Conservation (phyloP, 1,140 invertebrate genomes). For the Megathymus violae region DNA sequence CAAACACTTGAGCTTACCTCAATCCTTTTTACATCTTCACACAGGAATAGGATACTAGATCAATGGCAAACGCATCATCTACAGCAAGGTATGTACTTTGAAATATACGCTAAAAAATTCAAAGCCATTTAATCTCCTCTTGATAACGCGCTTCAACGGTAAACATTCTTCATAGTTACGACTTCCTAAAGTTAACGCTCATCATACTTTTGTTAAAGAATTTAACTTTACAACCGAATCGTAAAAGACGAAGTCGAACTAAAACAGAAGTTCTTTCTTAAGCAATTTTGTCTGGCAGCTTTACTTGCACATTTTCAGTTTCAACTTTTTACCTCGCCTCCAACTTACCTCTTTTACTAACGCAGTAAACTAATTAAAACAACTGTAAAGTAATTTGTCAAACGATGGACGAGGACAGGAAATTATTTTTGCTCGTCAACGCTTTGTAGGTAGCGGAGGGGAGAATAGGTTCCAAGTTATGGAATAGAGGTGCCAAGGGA, state of each 20-base stretch:
- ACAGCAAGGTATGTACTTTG: too few species aligned
- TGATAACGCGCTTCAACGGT: not conserved
- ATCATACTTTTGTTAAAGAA: not conserved
- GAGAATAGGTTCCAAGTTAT: not conserved
- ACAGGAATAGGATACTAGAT: too few species aligned
- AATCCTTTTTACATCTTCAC: too few species aligned
- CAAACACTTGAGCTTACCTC: too few species aligned
- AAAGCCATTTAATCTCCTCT: not conserved
- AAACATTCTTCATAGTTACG: not conserved
- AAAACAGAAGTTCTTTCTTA: constrained; percentile 1
- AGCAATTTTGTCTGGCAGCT: not conserved
- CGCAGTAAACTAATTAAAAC: constrained; percentile 40
- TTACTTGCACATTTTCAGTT: constrained; percentile 2
- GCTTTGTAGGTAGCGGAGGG: not conserved
- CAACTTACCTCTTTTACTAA: constrained; percentile 1
- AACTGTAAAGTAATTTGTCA: constrained; percentile 44
- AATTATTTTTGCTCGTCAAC: constrained; percentile 38
- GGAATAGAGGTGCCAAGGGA: too few species aligned
- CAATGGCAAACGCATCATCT: too few species aligned
- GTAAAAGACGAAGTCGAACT: not conserved
- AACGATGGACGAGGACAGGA: constrained; percentile 34
- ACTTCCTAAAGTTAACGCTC: not conserved
- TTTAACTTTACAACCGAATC: not conserved
- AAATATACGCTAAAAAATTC: too few species aligned
- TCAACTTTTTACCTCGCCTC: constrained; percentile 1